Conservation (phyloP, 2,888 invertebrate genomes). For the Chelonus formosanus region DNA sequence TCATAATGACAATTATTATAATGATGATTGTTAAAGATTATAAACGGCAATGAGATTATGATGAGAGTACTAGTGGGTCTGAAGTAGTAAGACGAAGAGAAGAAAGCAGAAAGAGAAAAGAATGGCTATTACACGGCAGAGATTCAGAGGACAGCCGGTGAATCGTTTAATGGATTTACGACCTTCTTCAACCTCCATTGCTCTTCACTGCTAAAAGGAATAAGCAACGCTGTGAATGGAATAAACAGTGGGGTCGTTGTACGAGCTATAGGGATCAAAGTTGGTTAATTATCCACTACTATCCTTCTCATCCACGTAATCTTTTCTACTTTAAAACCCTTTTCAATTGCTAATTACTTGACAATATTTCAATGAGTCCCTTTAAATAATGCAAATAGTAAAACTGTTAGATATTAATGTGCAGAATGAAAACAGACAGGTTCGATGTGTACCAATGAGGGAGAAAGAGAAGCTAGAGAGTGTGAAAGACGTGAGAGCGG, state of each 20-base stretch:
- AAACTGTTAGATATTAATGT: not conserved
- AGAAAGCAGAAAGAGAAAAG: not conserved
- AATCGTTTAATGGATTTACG: constrained; percentile 45
- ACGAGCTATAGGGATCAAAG: constrained; percentile 39
- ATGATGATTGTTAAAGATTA: too few relatives aligned
- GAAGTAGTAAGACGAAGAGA: not conserved
- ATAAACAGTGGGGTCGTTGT: constrained; percentile 41
- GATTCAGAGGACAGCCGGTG: constrained; percentile 42
- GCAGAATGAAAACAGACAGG: constrained; percentile 11
- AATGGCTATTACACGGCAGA: constrained; percentile 25
- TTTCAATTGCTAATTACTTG: constrained; percentile 6
- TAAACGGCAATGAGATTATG: too few relatives aligned
- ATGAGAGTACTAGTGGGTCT: too few relatives aligned
- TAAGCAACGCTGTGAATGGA: constrained; percentile 40
- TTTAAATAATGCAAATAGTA: not conserved
- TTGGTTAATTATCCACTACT: constrained; percentile 42
- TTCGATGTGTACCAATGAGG: not conserved
- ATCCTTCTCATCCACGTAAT: constrained; percentile 13
- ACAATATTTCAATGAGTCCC: not conserved
- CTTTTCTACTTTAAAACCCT: not conserved
- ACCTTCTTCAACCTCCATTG: constrained; percentile 33
- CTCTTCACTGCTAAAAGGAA: constrained; percentile 28
- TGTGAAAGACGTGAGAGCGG: constrained; percentile 43
- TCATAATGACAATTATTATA: too few relatives aligned
- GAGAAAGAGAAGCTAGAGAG: constrained; percentile 14